A percentile compares a stretch with the other conserved stretches of the same genome.
Evolutionary conservation across 2,113 vertebrate genomes (phyloP).

Genomic region (Tetrax tetrax): DNA sequence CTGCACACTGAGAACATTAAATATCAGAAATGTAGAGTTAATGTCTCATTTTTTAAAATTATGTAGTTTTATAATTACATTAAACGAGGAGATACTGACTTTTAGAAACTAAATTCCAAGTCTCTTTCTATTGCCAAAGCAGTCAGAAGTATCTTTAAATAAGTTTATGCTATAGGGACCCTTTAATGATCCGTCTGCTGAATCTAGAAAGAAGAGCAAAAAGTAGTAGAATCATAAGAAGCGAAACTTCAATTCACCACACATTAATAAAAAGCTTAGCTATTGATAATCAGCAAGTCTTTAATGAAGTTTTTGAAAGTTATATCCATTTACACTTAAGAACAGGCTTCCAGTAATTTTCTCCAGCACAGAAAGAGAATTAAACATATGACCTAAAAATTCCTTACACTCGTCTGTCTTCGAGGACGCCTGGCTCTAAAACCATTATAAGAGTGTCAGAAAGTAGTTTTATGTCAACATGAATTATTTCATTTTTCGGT

Average conservation of each 20-base stretch:
- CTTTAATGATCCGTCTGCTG: conserved; percentile 56
- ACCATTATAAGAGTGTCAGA: not conserved
- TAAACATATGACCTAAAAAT: not conserved
- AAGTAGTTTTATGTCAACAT: not conserved
- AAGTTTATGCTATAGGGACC: conserved; percentile 53
- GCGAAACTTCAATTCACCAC: not conserved
- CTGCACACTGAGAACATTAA: conserved; percentile 64
- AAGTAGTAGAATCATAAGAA: not conserved
- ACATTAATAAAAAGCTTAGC: not conserved
- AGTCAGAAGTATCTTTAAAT: conserved; percentile 58
- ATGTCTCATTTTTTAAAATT: conserved; percentile 70
- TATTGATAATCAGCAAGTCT: not conserved
- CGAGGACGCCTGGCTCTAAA: not conserved
- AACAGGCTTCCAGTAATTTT: not conserved
- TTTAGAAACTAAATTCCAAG: conserved; percentile 65
- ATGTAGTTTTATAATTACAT: conserved; percentile 62
- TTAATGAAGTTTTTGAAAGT: conserved; percentile 8
- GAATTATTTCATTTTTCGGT: not conserved
- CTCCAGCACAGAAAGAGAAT: not conserved
- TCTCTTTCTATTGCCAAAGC: conserved; percentile 56
- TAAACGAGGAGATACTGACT: conserved; percentile 62
- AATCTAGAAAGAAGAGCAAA: not conserved
- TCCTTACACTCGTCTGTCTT: not conserved
- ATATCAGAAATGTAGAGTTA: conserved; percentile 69
- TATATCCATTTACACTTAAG: not conserved